These are phyloP conservation scores for Chaetodon trifascialis DNA, from an alignment of 2,113 vertebrate genomes.

Conservation along the genomic window DNA sequence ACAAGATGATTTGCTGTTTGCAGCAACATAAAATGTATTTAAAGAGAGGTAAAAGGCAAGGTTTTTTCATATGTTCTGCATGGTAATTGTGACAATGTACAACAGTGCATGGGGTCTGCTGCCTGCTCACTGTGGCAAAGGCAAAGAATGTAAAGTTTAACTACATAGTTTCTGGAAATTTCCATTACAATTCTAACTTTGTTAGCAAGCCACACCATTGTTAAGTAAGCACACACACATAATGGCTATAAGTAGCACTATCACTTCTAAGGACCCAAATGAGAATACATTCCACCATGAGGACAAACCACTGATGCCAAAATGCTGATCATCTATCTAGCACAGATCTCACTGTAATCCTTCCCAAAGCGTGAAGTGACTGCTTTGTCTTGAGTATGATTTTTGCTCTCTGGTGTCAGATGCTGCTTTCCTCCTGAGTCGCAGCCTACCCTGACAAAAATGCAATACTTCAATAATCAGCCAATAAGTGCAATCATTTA, in stretches of 20 bases:
- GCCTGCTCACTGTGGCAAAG: no score
- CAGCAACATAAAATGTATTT: no score
- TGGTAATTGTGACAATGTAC: no score
- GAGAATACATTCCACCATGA: background rate
- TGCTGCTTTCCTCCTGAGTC: background rate
- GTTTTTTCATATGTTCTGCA: no score
- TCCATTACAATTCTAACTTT: no score
- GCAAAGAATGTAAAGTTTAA: no score
- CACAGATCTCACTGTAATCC: background rate
- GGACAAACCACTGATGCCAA: background rate
- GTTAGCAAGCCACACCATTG: slow-evolving; percentile 13
- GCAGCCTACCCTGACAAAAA: slow-evolving; percentile 1
- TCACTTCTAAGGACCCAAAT: background rate
- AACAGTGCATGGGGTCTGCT: no score
- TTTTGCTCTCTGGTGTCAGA: background rate
- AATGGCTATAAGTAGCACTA: background rate
- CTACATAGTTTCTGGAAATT: no score
- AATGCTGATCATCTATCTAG: background rate
- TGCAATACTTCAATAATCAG: slow-evolving; percentile 22
- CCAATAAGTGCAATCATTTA: slow-evolving; percentile 55
- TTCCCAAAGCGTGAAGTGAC: background rate
- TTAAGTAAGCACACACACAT: background rate
- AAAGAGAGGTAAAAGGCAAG: no score
- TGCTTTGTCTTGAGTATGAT: background rate
- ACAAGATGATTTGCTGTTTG: no score